A percentile compares a stretch with the other conserved stretches of the same genome.
These are phyloP conservation scores for Lonchura striata DNA, from an alignment of 2,113 vertebrate genomes.

Conservation along the genomic window DNA sequence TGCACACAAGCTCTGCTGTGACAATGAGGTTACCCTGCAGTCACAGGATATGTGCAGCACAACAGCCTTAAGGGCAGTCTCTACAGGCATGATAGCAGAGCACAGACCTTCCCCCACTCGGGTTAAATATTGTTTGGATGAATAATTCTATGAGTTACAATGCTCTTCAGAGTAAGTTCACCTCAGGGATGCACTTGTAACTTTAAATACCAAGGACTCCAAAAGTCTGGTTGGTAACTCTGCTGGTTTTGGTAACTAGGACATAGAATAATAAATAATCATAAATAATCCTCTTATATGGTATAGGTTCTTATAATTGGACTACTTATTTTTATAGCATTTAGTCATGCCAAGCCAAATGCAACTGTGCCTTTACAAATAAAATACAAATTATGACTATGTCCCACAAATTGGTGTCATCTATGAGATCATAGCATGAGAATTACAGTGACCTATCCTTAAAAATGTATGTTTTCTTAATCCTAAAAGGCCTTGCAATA, in stretches of 20 bases:
- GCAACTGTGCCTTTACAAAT: not conserved
- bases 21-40: not conserved
- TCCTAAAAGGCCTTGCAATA: not conserved
- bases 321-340: not conserved
- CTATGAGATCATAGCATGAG: not conserved
- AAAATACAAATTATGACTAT: not conserved
- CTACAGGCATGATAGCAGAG: rapidly evolving
- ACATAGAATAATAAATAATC: not conserved
- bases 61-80: not conserved
- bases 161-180: not conserved
- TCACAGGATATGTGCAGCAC: not conserved
- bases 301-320: not conserved
- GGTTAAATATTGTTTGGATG: not conserved
- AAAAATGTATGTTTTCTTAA: not conserved
- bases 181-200: not conserved
- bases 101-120: not conserved
- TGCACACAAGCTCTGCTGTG: not conserved
- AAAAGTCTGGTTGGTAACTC: not conserved
- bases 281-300: not conserved
- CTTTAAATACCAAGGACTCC: not conserved
- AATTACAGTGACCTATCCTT: not conserved
- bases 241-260: not conserved
- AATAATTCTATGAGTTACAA: not conserved
- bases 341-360: not conserved
- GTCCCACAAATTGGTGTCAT: not conserved